phyloP scores from a whole-genome alignment of 1,140 invertebrate species.

The Drosophila melanogaster region Release_6_plus_ISO1_MT NC_004354.4:18109001-18109500 shows the following conservation, averaged over 20 bases:
- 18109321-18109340: slow-evolving; percentile 49
- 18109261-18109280: slow-evolving; percentile 55
- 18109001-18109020: slow-evolving; percentile 39
- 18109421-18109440: slow-evolving; percentile 56
- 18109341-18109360: slow-evolving; percentile 28
- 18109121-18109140: neutral
- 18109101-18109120: slow-evolving; percentile 39
- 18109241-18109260: slow-evolving; percentile 53
- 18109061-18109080: slow-evolving; percentile 40
- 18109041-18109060: slow-evolving; percentile 44
- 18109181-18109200: slow-evolving; percentile 42
- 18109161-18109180: slow-evolving; percentile 48
- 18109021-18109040: slow-evolving; percentile 37
- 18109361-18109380: slow-evolving; percentile 30
- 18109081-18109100: slow-evolving; percentile 16
- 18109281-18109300: slow-evolving; percentile 48
- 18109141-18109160: slow-evolving; percentile 28
- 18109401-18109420: slow-evolving; percentile 64
- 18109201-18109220: slow-evolving; percentile 54
- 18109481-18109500: slow-evolving; percentile 99
- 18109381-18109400: slow-evolving; percentile 57
- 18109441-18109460: slow-evolving; percentile 72
- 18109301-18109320: slow-evolving; percentile 46
- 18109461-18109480: slow-evolving; percentile 97
- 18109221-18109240: slow-evolving; percentile 50